Base-by-base conservation (phyloP, 2,888 invertebrate genomes). In the Hydropsyche betteni region DNA sequence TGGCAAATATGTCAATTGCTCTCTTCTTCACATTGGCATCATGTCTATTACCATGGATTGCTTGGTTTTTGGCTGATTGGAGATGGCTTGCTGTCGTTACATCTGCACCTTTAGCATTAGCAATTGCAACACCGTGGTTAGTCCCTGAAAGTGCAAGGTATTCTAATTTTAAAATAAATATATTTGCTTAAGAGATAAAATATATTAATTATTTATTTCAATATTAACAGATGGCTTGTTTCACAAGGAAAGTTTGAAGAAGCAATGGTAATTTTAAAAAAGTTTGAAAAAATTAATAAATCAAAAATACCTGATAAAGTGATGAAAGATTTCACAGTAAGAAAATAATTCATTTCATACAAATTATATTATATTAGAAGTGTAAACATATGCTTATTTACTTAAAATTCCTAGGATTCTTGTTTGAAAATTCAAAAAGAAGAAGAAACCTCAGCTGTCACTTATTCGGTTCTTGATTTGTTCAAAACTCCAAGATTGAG, bases 1-100 rank as follows among this genome's bases (percentile, higher is more conserved):
- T 96, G 0, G 95, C 95, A 33, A 96, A 96, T 83, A 94, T 96
- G 93, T 95, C 95, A 0, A 95, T 96, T 69, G 95, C 95, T 0
- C 85, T 95, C 55, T 95, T 95, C 88, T 95, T 95, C 86, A 95
- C 95, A 0, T 85, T 92, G 69, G 95, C 94, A 0, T 91, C 95
- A 0, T 92, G 93, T 6, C 82, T 92, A 6, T 83, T 96, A 72
- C 96, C 96, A 0, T 95, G 95, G 95, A 91, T 96, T 55, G 95
- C 96, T 0, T 89, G 93, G 80, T 93, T 87, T 84, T 85, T 95
- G 14, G 91, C 90, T 4, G 91, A 96, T 82, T 96, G 96, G 96
- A 89, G 92, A 80, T 85, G 89, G 79, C 90, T 94, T 75, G 91
- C 93, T n/a, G 85, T 95, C 74, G 91, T 89, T 0, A 95, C 94